Evolutionary conservation across 2,113 vertebrate genomes (phyloP), one percentile per base, ranked within the genome.

Genomic region (Rutilus rutilus): DNA sequence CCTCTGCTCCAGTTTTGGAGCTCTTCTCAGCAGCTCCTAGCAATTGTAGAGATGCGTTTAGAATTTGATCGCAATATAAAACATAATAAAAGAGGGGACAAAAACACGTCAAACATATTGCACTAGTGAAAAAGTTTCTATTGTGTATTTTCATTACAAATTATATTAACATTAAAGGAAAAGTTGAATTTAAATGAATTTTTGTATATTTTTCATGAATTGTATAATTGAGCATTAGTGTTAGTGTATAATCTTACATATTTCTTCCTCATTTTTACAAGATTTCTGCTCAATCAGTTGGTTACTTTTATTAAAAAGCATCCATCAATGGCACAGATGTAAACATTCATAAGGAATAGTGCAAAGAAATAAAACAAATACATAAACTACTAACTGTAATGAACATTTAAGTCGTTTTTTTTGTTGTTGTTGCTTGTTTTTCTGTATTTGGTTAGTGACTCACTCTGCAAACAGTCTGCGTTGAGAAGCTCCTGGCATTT

Each of bases 401-500:
- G 45, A 19, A 8, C 12, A 76, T 3, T 33, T 10, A 52, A 25
- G 6, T 27, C 2, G 2, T 6, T 12, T 33, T 33, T 27, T 33
- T 57, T 57, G 19, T 23, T 83, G 2, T 25, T 83, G 10, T 39
- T 82, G 19, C 47, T 54, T 25, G 2, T 30, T 65, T 80, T 82
- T 23, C 15, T 1, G 19, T 57, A 27, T 54, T n/a, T 42, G 23
- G 23, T 50, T 6, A 0, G 23, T 54, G 8, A 96, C 98, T 98
- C 92, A 99, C 98, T 96, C 89, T 99, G 98, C 75, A 99, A 93
- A 89, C 98, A 99, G 94, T 99, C 98, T 0, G 98, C 98, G 0
- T 99, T 99, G 88, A 99, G 96, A 91, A 99, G 92, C 87, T 99
- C 98, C 90, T 99, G 98, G 94, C 98, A 99, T 93, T 99, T 99